These are phyloP conservation scores for Corbicula japonica DNA, from an alignment of 2,888 invertebrate species.

Conservation along the genomic window DNA sequence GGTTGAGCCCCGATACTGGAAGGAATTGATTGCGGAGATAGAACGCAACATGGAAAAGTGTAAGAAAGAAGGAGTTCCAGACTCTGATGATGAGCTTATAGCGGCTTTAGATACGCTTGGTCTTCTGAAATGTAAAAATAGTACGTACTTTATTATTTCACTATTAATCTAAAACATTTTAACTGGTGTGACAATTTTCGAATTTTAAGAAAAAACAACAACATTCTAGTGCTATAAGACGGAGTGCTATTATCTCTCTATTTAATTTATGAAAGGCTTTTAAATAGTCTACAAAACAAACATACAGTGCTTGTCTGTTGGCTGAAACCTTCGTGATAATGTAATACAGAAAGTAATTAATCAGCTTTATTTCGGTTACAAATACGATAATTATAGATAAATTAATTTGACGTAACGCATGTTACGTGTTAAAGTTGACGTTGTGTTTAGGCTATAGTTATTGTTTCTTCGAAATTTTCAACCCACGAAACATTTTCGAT, in stretches of 20 bases:
- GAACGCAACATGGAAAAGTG: slow-evolving; percentile 2
- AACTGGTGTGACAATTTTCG: too few species aligned
- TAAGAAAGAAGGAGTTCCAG: not conserved
- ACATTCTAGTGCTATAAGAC: not conserved
- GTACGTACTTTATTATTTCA: not conserved
- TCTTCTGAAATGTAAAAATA: slow-evolving; percentile 17
- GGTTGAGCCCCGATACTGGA: slow-evolving; percentile 14
- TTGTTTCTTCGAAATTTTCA: too few species aligned
- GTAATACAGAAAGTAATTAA: too few species aligned
- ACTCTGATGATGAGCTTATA: slow-evolving; percentile 1
- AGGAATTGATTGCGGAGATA: not conserved
- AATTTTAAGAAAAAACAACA: too few species aligned
- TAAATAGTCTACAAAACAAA: not conserved
- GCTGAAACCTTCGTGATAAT: too few species aligned
- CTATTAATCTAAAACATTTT: not conserved
- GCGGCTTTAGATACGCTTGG: slow-evolving; percentile 3
- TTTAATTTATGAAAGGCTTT: not conserved
- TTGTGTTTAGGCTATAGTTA: too few species aligned
- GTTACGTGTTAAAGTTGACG: too few species aligned
- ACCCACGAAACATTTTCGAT: too few species aligned
- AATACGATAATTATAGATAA: too few species aligned
- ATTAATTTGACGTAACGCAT: too few species aligned
- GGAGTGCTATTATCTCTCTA: not conserved
- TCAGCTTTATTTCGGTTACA: too few species aligned
- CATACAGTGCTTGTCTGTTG: too few species aligned